Evolutionary conservation across 2,797 vertebrate species (phyloP).

Genomic region (Pagetopsis macropterus): DNA sequence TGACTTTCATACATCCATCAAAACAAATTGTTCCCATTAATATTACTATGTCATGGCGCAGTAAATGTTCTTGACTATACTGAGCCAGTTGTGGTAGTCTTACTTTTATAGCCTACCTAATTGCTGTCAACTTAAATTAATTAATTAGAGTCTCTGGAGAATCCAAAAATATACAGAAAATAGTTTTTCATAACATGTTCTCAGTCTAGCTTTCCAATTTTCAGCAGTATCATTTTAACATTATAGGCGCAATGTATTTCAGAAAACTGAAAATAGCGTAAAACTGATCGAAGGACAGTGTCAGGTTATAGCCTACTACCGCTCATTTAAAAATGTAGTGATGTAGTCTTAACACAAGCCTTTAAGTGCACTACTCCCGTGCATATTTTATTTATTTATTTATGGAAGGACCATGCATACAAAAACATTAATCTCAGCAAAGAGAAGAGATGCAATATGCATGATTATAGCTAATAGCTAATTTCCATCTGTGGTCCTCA

Average conservation of each 20-base stretch:
- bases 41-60: background rate
- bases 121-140: background rate
- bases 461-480: too few relatives aligned
- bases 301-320: background rate
- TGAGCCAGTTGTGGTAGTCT: background rate
- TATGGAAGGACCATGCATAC: too few relatives aligned
- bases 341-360: background rate
- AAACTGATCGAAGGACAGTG: background rate
- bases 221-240: slow-evolving; percentile 6
- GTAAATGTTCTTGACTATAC: background rate
- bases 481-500: too few relatives aligned
- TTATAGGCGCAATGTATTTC: background rate
- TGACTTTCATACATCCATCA: background rate
- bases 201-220: slow-evolving; percentile 12
- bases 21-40: background rate
- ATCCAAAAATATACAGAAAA: slow-evolving; percentile 1
- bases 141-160: slow-evolving; percentile 6
- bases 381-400: too few relatives aligned
- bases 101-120: background rate
- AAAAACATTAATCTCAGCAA: too few relatives aligned
- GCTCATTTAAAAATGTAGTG: background rate
- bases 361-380: too few relatives aligned
- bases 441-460: too few relatives aligned
- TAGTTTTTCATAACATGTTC: slow-evolving; percentile 19
- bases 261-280: background rate